A percentile compares a stretch with the other conserved stretches of the same genome.
phyloP scores from a whole-genome alignment of 1,140 invertebrate species.

The Saccostrea cuccullata region DNA sequence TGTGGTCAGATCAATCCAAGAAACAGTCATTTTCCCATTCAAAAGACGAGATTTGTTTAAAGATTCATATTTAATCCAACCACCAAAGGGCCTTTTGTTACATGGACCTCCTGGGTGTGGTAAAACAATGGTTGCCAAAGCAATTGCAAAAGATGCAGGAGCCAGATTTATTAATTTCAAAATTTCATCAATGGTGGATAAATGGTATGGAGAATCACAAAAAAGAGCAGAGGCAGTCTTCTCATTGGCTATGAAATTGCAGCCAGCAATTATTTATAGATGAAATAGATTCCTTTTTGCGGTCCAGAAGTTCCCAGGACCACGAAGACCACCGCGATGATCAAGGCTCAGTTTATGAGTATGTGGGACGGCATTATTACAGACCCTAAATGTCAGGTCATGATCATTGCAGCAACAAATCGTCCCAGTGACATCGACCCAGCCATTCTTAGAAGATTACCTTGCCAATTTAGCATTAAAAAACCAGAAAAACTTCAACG shows the following conservation, averaged over 20 bases:
- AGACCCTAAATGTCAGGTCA: no score
- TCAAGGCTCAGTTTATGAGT: constrained; percentile 90
- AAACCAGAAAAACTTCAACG: no score
- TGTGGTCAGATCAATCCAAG: no score
- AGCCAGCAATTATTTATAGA: constrained; percentile 98
- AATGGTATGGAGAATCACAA: constrained; percentile 99
- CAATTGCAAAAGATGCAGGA: constrained; percentile 94
- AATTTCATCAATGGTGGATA: constrained; percentile 93
- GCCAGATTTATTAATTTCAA: no score
- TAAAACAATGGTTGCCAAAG: constrained; percentile 96
- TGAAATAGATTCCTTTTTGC: constrained; percentile 99
- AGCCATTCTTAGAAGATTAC: no score
- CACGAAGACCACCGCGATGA: constrained; percentile 99
- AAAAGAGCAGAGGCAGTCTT: constrained; percentile 97
- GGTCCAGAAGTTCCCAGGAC: constrained; percentile 91
- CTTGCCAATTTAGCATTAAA: no score
- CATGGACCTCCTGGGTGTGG: constrained; percentile 91
- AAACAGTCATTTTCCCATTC: no score
- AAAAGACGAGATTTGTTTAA: constrained; percentile 92
- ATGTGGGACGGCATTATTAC: no score
- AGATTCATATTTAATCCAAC: constrained; percentile 91
- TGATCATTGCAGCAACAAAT: no score
- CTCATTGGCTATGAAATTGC: constrained; percentile 93
- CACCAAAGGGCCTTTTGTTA: constrained; percentile 93
- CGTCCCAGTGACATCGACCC: no score